phyloP scores from a whole-genome alignment of 2,888 invertebrate species.

The Cyrtodaria siliqua region DNA sequence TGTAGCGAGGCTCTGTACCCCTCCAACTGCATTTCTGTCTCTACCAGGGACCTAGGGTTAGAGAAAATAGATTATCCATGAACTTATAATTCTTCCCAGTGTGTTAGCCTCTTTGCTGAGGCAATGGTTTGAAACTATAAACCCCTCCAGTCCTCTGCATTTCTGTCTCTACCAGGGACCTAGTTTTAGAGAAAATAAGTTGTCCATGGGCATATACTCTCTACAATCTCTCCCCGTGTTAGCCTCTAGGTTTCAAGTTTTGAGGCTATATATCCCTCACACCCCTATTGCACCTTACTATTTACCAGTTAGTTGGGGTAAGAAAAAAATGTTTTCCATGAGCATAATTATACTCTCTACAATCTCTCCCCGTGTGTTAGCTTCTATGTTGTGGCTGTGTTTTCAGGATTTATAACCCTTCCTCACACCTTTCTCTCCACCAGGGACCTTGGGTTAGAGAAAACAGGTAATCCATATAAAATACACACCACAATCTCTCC shows the following conservation, averaged over 20 bases:
- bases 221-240: too few relatives aligned
- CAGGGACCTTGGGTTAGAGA: too few relatives aligned
- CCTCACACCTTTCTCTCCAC: slow-evolving; percentile 70
- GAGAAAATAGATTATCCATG: slow-evolving; percentile 2
- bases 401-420: slow-evolving; percentile 66
- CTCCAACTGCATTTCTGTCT: slow-evolving; percentile 68
- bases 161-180: too few relatives aligned
- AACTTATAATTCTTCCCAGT: not conserved
- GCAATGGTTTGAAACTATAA: not conserved
- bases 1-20: slow-evolving; percentile 67
- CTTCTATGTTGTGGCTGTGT: slow-evolving; percentile 61
- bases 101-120: not conserved
- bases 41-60: slow-evolving; percentile 74
- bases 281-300: too few relatives aligned
- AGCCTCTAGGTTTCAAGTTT: too few relatives aligned
- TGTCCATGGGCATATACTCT: too few relatives aligned
- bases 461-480: not conserved
- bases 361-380: slow-evolving; percentile 62
- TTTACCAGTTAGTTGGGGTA: too few relatives aligned
- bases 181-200: too few relatives aligned
- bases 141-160: too few relatives aligned
- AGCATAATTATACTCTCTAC: too few relatives aligned
- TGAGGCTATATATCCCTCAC: too few relatives aligned
- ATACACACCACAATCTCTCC: not conserved
- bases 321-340: too few relatives aligned